These are phyloP conservation scores for Laticauda colubrina DNA, from an alignment of 2,113 vertebrate species.

Conservation along the genomic window DNA sequence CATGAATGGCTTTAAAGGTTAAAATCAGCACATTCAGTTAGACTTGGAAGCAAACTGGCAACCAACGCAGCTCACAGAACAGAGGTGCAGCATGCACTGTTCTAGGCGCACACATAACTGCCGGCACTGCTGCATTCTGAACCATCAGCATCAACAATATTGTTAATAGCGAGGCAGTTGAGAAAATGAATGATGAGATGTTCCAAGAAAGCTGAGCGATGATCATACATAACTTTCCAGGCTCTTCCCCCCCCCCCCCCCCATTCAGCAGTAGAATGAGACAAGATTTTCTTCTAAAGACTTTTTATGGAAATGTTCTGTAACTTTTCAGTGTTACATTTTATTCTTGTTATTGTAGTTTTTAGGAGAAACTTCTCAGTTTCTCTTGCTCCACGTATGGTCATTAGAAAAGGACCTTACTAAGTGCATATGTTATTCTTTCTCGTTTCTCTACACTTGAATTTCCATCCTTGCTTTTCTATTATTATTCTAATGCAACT, in stretches of 20 bases:
- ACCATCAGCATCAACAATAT: neutral
- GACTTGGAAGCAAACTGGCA: neutral
- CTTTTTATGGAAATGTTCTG: neutral
- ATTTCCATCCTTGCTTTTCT: neutral
- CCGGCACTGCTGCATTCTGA: neutral
- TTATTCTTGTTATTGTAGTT: neutral
- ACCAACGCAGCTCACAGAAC: neutral
- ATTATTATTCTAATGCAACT: neutral
- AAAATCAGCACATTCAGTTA: neutral
- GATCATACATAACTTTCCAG: neutral
- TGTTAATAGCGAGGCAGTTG: neutral
- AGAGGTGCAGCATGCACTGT: neutral
- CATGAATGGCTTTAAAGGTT: neutral
- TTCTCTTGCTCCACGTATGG: neutral
- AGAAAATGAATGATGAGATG: neutral
- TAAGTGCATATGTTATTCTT: neutral
- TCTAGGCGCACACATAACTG: neutral
- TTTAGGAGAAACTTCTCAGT: neutral
- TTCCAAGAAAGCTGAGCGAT: neutral
- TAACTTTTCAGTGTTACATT: neutral
- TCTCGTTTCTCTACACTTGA: neutral
- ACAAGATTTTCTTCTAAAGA: neutral
- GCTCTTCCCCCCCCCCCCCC: rapidly evolving
- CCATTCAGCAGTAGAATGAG: neutral
- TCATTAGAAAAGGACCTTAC: neutral